Evolutionary conservation across 2,888 invertebrate species (phyloP).

Genomic region (Lamellibrachia columna): DNA sequence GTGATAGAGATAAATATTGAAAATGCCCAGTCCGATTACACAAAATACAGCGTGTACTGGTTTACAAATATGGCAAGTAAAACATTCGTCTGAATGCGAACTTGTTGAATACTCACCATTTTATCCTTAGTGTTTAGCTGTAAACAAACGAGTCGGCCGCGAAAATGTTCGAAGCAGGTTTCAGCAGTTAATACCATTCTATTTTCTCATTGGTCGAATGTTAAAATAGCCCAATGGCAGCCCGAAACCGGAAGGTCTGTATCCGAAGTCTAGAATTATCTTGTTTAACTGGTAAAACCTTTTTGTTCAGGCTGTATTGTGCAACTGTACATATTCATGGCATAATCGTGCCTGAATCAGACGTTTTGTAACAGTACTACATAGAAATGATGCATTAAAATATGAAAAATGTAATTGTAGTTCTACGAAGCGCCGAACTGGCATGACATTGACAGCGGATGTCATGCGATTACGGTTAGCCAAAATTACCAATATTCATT

Average conservation of each 20-base stretch:
- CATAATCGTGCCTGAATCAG: neutral
- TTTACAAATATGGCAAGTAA: neutral
- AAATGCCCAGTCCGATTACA: neutral
- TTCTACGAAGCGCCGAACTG: constrained; percentile 10
- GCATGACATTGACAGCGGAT: neutral
- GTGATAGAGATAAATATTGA: neutral
- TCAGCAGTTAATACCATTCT: neutral
- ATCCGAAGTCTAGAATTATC: neutral
- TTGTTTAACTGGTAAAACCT: neutral
- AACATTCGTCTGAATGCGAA: neutral
- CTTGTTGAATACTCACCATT: neutral
- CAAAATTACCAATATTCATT: no score
- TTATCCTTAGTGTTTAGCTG: neutral
- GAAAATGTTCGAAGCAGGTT: neutral
- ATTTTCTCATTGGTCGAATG: neutral
- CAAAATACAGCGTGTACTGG: neutral
- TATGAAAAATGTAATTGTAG: neutral
- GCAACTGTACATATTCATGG: neutral
- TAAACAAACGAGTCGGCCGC: constrained; percentile 3
- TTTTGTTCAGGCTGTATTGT: neutral
- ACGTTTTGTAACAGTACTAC: neutral
- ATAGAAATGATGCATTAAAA: neutral
- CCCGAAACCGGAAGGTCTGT: neutral
- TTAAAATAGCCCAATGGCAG: neutral
- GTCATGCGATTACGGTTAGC: no score